These are phyloP conservation scores for Notechis scutatus DNA, from an alignment of 2,113 vertebrate species.

Conservation along the genomic window DNA sequence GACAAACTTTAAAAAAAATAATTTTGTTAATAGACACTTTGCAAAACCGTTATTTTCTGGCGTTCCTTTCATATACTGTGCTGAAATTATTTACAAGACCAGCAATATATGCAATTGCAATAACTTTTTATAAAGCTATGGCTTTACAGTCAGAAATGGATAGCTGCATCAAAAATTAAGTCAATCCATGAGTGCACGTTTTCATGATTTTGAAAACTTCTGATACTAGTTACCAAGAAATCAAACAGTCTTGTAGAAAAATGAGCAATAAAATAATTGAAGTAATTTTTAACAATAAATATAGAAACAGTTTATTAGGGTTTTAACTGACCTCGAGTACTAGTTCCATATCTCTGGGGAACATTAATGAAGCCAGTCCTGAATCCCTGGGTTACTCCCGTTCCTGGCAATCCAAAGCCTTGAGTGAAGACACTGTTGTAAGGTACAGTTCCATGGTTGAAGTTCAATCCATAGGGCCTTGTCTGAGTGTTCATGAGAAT, in stretches of 20 bases:
- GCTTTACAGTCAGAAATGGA: constrained; percentile 34
- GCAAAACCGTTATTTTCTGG: constrained; percentile 13
- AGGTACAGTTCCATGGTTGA: constrained; percentile 73
- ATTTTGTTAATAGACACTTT: constrained; percentile 30
- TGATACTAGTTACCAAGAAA: constrained; percentile 62
- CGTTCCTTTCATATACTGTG: constrained; percentile 20
- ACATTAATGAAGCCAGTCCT: constrained; percentile 78
- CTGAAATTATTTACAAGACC: constrained; percentile 41
- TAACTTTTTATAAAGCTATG: constrained; percentile 47
- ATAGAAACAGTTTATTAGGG: constrained; percentile 68
- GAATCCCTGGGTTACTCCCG: constrained; percentile 76
- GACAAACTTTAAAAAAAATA: constrained; percentile 31
- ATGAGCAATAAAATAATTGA: constrained; percentile 60
- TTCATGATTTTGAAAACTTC: constrained; percentile 62
- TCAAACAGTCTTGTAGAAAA: constrained; percentile 61
- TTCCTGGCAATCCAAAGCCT: constrained; percentile 67
- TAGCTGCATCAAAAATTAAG: constrained; percentile 51
- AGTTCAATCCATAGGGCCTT: constrained; percentile 78
- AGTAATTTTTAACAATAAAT: constrained; percentile 66
- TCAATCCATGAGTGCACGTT: constrained; percentile 46
- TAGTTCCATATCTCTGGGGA: constrained; percentile 76
- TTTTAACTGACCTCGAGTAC: constrained; percentile 71
- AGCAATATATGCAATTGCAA: constrained; percentile 49
- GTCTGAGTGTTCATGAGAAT: constrained; percentile 77
- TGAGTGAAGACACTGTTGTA: constrained; percentile 73